These are phyloP conservation scores for Conops quadrifasciatus DNA, from an alignment of 2,888 invertebrate species.

Conservation along the genomic window DNA sequence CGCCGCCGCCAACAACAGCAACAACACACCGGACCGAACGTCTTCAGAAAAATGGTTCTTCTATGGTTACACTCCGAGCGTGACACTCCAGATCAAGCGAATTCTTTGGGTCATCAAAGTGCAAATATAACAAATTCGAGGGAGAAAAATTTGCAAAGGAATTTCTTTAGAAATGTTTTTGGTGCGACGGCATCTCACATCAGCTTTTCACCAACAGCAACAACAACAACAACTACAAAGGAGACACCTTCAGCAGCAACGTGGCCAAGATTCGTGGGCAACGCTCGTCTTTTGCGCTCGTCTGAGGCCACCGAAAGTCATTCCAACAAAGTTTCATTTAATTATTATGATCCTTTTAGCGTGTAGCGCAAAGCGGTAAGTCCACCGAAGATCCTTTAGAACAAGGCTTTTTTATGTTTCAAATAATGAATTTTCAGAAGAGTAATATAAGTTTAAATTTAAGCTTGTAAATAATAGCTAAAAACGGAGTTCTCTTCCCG, in stretches of 20 bases:
- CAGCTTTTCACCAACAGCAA: conserved; percentile 28
- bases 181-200: conserved; percentile 29
- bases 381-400: conserved; percentile 29
- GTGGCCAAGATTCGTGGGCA: not conserved
- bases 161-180: conserved; percentile 49
- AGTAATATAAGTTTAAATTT: no score
- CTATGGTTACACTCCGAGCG: conserved; percentile 42
- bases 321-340: conserved; percentile 55
- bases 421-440: no score
- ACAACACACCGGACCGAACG: conserved; percentile 41
- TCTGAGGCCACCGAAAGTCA: conserved; percentile 30
- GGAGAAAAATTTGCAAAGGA: conserved; percentile 43
- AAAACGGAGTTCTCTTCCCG: no score
- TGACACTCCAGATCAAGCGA: conserved; percentile 38
- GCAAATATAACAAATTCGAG: conserved; percentile 44
- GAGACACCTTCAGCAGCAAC: conserved; percentile 19
- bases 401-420: no score
- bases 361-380: conserved; percentile 60
- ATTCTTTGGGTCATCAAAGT: conserved; percentile 36
- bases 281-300: conserved; percentile 6
- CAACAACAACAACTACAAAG: conserved; percentile 21
- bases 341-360: conserved; percentile 62
- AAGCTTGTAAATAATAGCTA: no score
- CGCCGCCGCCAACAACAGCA: conserved; percentile 22
- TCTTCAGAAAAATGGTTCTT: conserved; percentile 47